Base-by-base conservation (phyloP, 2,888 invertebrate species). In the Lepidocyrtinus sp. region DNA sequence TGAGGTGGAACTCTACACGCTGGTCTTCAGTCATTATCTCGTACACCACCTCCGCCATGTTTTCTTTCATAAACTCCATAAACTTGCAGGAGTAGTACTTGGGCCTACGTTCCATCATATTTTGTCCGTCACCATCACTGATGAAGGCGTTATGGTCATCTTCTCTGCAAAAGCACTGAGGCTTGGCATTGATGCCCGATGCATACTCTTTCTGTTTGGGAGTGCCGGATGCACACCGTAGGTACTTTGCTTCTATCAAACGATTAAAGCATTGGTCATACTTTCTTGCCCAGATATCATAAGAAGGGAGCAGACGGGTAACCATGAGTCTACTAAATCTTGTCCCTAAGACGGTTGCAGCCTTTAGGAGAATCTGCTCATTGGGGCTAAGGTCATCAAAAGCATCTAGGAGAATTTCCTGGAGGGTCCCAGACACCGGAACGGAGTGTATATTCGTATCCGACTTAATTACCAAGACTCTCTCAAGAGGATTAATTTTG, bases 301-400 rank as follows among this genome's bases (percentile, higher is more conserved):
- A 83, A 5, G 72, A 63, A 0, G 85, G 85, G 0, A 86, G 27
- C 9, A 86, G 67, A 2, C 83, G 61, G 3, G 81, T 79, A 0
- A 92, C 87, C 36, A 91, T 89, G 22, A 89, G 89, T 82, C 92
- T 89, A 15, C 90, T 90, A 76, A 92, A 89, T 2, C 90, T 87
- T 55, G 90, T 89, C 0, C 92, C 93, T 45, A 92, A 88, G 0
- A 91, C 90, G 0, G 92, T 90, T 5, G 91, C 91, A 75, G 91
- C 91, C 88, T 92, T 92, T 15, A 92, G 88, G 63, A 92, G 88
- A 72, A 91, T 87, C 85, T 92, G 92, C 87, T 92, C 91, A 87
- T 91, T 91, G 0, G 91, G 90, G 2, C 90, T 91, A 63, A 93
- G 87, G 0, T 92, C 91, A 87, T 93, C 93, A 86, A 92, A 93